Base-by-base conservation (phyloP, 2,888 invertebrate species). In the Melieria picta region DNA sequence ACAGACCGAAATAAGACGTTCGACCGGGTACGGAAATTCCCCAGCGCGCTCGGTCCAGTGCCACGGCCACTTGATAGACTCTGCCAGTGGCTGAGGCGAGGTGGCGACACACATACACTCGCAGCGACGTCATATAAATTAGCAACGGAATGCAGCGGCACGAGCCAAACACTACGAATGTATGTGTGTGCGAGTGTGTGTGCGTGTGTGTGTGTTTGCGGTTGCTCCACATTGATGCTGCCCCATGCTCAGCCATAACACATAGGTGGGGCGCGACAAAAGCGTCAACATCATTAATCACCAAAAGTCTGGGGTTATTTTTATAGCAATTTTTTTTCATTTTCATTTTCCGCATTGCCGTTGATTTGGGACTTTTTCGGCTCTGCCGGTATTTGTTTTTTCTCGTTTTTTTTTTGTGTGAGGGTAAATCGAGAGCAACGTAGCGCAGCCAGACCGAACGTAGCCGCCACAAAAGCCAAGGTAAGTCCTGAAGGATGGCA, bases 201-300 rank as follows among this genome's bases (percentile, higher is more conserved):
- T 30, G 30, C 2, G 30, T 30, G 30, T 30, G 30, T 30, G 30
- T 30, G 30, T 30, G 30, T 30, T 30, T 30, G 30, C 30, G 30
- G 30, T 30, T 30, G 30, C 30, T 30, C 30, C 30, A 30, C 30
- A 30, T 30, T 30, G 30, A 30, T 30, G 30, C 30, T 30, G 30
- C 30, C 30, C 58, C 42, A 10, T 16, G 52, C 52, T 52, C 52
- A 52, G 13, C 1, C n/a, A 13, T 13, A 52, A 6, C 11, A 52
- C 11, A n/a, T 11, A n/a, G 52, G 52, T 52, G 13, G 52, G 13
- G 52, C 52, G 52, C 52, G 10, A 61, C 43, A 61, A n/a, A 61
- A 71, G 45, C 57, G 69, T 74, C 68, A 69, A 71, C 72, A 74
- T 75, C 75, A 75, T 75, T 75, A 75, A 74, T 75, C 75, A 72